These are phyloP conservation scores for Arothron firmamentum DNA, from an alignment of 2,113 vertebrate genomes.

Conservation along the genomic window DNA sequence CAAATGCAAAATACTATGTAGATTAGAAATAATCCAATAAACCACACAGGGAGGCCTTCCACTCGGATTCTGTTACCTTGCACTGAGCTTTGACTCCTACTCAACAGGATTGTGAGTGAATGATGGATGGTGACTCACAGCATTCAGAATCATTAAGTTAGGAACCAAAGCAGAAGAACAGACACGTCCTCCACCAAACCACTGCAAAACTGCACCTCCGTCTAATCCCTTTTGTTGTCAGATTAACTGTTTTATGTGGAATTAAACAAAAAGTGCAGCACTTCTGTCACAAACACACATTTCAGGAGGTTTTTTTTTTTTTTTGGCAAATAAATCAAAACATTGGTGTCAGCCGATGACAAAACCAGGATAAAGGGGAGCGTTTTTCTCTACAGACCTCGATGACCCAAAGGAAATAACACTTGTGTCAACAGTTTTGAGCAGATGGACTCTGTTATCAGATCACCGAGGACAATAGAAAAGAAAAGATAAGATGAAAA, in stretches of 20 bases:
- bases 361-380: constrained; percentile 7
- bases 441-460: constrained; percentile 52
- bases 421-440: constrained; percentile 52
- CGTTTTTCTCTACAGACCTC: constrained; percentile 19
- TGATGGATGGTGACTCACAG: too few species aligned
- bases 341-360: constrained; percentile 7
- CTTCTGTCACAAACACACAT: not conserved
- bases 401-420: constrained; percentile 56
- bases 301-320: too few species aligned
- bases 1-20: too few species aligned
- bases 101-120: too few species aligned
- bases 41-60: not conserved
- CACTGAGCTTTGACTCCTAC: not conserved
- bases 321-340: constrained; percentile 1
- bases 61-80: not conserved
- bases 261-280: too few species aligned
- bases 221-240: too few species aligned
- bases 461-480: constrained; percentile 42
- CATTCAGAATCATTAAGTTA: too few species aligned
- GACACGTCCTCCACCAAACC: too few species aligned
- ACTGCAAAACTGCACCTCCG: too few species aligned
- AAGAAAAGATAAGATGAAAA: constrained; percentile 11
- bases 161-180: too few species aligned
- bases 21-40: too few species aligned
- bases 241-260: too few species aligned